Base-by-base conservation (phyloP, 2,797 vertebrate species). In the Phoeniculus purpureus region DNA sequence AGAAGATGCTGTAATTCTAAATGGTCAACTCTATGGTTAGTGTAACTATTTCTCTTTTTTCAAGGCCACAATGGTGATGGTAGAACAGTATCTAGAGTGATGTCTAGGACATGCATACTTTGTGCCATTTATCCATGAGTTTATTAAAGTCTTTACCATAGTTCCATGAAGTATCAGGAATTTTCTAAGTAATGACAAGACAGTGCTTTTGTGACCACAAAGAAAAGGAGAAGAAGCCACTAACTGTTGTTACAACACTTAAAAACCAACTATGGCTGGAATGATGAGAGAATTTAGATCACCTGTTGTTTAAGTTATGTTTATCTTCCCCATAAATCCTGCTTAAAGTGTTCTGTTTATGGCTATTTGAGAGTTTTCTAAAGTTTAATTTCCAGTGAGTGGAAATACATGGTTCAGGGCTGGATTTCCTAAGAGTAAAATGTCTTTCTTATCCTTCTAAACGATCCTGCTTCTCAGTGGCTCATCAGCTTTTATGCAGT, bases 401-500 rank as follows among this genome's bases (percentile, higher is more conserved):
- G 73, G 45, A 89, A 87, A 90, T 76, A 52, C 55, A 71, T 81
- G 26, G 14, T 72, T 87, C 64, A 87, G 67, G 51, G 47, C 27
- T 87, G 68, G 32, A 43, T 87, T 37, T 87, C 37, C 14, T 55
- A 89, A 61, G 40, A 50, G 54, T 79, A 78, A 89, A 81, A 88
- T 78, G 81, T 31, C 54, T 81, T 84, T 88, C 64, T 80, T 82
- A 64, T 34, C 61, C 29, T 89, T 85, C 32, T 79, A 72, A 85
- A 68, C 37, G 14, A 68, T 77, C 71, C 78, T 83, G n/a, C 47
- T 66, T 88, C 87, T 90, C 59, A 50, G 34, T 62, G 81, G 45
- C 18, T 81, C 43, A 13, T 89, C 87, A 81, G 64, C 37, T 95
- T 92, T 96, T 91, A 92, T 78, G 58, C 59, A 45, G 34, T 73